Conservation (phyloP, 2,113 vertebrate genomes). For the Xiphophorus hellerii region DNA sequence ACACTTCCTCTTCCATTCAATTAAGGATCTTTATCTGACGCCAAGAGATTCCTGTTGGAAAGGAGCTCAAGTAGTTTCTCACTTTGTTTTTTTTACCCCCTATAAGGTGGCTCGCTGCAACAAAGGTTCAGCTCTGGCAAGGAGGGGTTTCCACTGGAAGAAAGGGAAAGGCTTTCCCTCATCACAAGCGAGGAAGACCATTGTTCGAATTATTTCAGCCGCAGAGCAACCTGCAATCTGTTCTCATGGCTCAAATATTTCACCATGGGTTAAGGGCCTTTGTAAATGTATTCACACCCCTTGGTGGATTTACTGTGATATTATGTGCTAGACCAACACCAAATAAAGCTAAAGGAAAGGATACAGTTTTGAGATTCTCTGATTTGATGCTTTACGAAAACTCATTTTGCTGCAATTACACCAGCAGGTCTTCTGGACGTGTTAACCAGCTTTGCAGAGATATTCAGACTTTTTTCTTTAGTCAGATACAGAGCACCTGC, state of each 20-base stretch:
- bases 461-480: not conserved
- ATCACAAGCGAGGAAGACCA: conserved; percentile 40
- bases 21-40: conserved; percentile 74
- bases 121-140: conserved; percentile 51
- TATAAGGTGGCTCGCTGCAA: conserved; percentile 39
- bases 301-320: not conserved
- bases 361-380: not conserved
- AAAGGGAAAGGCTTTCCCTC: conserved; percentile 35
- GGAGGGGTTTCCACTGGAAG: conserved; percentile 28
- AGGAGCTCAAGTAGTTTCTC: conserved; percentile 44
- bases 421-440: not conserved
- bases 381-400: not conserved
- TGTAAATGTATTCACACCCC: not conserved
- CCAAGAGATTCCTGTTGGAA: conserved; percentile 72
- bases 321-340: not conserved
- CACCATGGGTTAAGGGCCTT: not conserved
- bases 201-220: conserved; percentile 43
- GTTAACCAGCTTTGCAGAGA: not conserved
- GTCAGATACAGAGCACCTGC: not conserved
- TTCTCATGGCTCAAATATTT: not conserved
- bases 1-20: conserved; percentile 79
- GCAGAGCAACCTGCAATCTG: not conserved
- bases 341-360: not conserved
- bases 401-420: not conserved
- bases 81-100: conserved; percentile 45